Base-by-base conservation (phyloP, 2,113 vertebrate genomes). In the Pholis gunnellus region DNA sequence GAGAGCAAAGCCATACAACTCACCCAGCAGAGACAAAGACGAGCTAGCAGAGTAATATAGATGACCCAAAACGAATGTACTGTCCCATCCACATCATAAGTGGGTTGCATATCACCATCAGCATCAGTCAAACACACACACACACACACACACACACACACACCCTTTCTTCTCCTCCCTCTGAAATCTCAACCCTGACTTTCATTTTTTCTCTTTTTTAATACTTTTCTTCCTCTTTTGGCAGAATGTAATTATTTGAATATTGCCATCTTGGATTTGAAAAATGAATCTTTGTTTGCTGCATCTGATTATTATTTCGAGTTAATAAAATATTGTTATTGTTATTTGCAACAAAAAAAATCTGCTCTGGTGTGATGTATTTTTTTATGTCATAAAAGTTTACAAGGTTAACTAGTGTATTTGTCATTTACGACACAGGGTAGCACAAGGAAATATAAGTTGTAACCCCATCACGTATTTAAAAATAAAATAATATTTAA, bases 231-330 rank as follows among this genome's bases (percentile, higher is more conserved):
- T 88, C 81, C 72, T 91, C 50, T 91, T 92, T 92, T 82, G 72
- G 77, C 91, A 89, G 83, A 93, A 94, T 90, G 92, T 93, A 92
- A 89, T 92, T 86, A 90, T 92, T 92, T 88, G 79, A 91, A 82
- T 85, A 87, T 93, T 83, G 83, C 78, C 88, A 91, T 69, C 54
- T 91, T 92, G 92, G 86, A 92, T 93, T 91, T 88, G 76, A 83
- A 75, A 87, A 88, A 87, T 75, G 46, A 73, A 75, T 83, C 73
- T 88, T 90, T 83, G 90, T 88, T 94, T 94, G 93, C 90, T 94
- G 93, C 94, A 93, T 93, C 93, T 93, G 83, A 88, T 83, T 83
- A 84, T 95, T 61, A 92, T 94, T 94, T 92, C 27, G 25, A 92
- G 42, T 91, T 91, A 90, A 92, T 90, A 94, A 93, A 95, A 93